Conservation (phyloP, 2,797 vertebrate genomes). For the Peromyscus aztecus region DNA sequence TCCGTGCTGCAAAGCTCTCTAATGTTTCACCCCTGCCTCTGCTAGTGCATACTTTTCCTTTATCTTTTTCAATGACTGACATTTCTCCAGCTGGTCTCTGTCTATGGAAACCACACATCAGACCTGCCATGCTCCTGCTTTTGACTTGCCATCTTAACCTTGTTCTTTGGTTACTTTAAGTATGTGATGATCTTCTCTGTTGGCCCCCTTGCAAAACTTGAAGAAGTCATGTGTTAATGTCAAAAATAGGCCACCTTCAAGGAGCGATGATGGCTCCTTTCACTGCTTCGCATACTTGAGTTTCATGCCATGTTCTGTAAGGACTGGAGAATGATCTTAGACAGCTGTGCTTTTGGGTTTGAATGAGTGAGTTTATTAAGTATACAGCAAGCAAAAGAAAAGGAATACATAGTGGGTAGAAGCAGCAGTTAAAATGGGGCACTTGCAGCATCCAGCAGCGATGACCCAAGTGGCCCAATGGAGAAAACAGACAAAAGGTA, state of each 20-base stretch:
- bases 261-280: background rate
- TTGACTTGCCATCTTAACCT: background rate
- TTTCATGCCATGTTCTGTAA: background rate
- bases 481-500: background rate
- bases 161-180: background rate
- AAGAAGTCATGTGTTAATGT: too few species aligned
- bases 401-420: background rate
- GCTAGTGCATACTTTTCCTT: background rate
- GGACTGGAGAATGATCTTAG: background rate
- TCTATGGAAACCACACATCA: background rate
- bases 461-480: background rate
- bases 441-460: background rate
- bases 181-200: background rate
- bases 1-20: background rate
- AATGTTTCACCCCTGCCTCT: background rate
- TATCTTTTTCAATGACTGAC: background rate
- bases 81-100: background rate
- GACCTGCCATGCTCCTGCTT: rapidly evolving
- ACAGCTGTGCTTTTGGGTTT: background rate
- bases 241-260: background rate
- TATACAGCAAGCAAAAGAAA: background rate
- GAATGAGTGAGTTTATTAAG: background rate
- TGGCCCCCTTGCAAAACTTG: background rate
- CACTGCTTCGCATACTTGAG: background rate
- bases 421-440: background rate